Evolutionary conservation across 2,888 invertebrate species (phyloP), one percentile per base, ranked within the genome.

Genomic region (Bugula neritina): DNA sequence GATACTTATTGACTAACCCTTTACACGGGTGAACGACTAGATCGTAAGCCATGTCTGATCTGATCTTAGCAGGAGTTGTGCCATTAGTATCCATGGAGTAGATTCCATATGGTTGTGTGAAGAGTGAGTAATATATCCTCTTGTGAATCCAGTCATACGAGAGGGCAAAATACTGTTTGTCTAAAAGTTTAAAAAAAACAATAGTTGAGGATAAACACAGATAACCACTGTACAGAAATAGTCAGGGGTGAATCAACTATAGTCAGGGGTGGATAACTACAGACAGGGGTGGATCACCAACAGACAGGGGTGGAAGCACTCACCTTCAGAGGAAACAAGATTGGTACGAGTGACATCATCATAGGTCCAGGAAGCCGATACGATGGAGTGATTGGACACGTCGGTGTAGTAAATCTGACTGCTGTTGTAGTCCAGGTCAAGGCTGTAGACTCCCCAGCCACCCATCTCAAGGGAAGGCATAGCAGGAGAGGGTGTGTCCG

Each of bases 121-220:
- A 93, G 80, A 98, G 98, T 0, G 97, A 94, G 95, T 96, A 99
- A 84, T 97, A 98, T 54, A 99, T 89, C 83, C 96, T 97, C 82
- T 92, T 92, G 77, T 94, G 94, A 0, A 97, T 93, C 98, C 98
- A 99, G 81, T 99, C 98, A 81, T 95, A 79, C 0, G 81, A 79
- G 27, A 83, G 74, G 13, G 81, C 43, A 43, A 17, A 43, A 17
- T 43, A 43, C 43, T n/a, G n/a, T n/a, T n/a, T n/a, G n/a, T n/a
- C n/a, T n/a, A n/a, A n/a, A n/a, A n/a, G n/a, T n/a, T n/a, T n/a
- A n/a, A n/a, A n/a, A n/a, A n/a, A n/a, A n/a, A n/a, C n/a, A n/a
- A n/a, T n/a, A n/a, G n/a, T n/a, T n/a, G n/a, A 43, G 43, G 43
- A 17, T 43, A 43, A 43, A 10, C 10, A 43, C 43, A 43, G 43